Base-by-base conservation (phyloP, 1,140 invertebrate genomes). In the Pachypsylla venusta region DNA sequence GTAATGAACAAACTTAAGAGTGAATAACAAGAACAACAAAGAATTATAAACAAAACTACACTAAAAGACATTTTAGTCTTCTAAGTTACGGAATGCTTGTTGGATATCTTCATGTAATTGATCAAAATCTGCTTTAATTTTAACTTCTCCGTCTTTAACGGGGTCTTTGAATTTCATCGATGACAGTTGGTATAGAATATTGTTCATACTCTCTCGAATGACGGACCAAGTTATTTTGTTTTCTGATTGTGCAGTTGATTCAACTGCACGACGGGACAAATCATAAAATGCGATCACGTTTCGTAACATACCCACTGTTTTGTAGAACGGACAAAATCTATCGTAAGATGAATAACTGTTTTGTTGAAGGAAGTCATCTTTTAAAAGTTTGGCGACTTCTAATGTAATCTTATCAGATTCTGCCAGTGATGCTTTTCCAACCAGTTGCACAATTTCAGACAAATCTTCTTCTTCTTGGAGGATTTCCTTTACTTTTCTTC, bases 81-180 rank as follows among this genome's bases (percentile, higher is more conserved):
- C 96, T 70, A 99, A 79, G 78, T 98, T 98, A 72, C 96, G 87
- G 81, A 99, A 99, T 66, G 91, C 89, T 69, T 91, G 88, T 68
- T 93, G 87, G 76, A 97, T 93, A 69, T 93, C 88, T 75, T 98
- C 93, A 61, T 93, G 79, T 22, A 97, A 73, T 69, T 95, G 91
- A 69, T 98, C 95, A 70, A 93, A 98, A 68, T 98, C 93, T 53
- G 89, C 82, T 73, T 90, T 92, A 71, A 99, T 97, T 75, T 99
- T 98, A 1, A 83, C 81, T 72, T 99, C 95, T 30, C 94, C 94
- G 64, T 99, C 94, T 77, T 95, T 95, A 7, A 94, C 85, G 30
- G 96, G 95, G 75, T 99, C 94, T 84, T 97, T 98, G 79, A 99
- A 99, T 76, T 99, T 99, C 96, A 99, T 99, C 67, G 90, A 94